Percentiles rank a stretch among this genome's conserved stretches.
Conservation (phyloP, 2,113 vertebrate genomes). For the Cheilinus undulatus region DNA sequence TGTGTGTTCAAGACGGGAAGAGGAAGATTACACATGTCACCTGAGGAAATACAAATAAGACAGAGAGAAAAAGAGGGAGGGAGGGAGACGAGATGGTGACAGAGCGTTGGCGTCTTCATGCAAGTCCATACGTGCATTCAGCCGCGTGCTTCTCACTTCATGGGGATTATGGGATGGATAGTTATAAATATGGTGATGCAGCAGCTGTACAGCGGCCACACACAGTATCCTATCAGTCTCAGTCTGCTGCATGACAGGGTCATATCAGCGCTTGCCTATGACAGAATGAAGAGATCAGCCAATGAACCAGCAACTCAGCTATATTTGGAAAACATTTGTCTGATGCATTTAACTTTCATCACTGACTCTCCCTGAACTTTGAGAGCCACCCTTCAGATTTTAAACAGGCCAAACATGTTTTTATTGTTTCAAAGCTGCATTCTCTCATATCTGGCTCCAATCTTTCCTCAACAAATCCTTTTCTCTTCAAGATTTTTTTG, state of each 20-base stretch:
- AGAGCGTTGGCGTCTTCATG: conserved; percentile 22
- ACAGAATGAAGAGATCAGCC: conserved; percentile 49
- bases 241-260: conserved; percentile 55
- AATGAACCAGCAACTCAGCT: conserved; percentile 25
- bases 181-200: conserved; percentile 67
- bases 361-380: not conserved
- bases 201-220: conserved; percentile 1
- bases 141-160: conserved; percentile 6
- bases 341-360: conserved; percentile 14
- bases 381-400: conserved; percentile 16
- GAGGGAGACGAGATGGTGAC: conserved; percentile 9
- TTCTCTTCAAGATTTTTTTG: not conserved
- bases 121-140: conserved; percentile 19
- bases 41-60: conserved; percentile 42
- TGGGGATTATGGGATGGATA: conserved; percentile 56
- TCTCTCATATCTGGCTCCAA: not conserved
- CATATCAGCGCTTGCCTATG: conserved; percentile 27
- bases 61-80: conserved; percentile 24
- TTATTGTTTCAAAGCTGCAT: not conserved
- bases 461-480: not conserved
- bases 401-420: not conserved
- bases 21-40: conserved; percentile 30
- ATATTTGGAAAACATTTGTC: conserved; percentile 47
- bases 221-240: conserved; percentile 58
- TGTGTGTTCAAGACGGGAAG: conserved; percentile 22